Evolutionary conservation across 2,113 vertebrate species (phyloP).

Genomic region (Colinus virginianus): DNA sequence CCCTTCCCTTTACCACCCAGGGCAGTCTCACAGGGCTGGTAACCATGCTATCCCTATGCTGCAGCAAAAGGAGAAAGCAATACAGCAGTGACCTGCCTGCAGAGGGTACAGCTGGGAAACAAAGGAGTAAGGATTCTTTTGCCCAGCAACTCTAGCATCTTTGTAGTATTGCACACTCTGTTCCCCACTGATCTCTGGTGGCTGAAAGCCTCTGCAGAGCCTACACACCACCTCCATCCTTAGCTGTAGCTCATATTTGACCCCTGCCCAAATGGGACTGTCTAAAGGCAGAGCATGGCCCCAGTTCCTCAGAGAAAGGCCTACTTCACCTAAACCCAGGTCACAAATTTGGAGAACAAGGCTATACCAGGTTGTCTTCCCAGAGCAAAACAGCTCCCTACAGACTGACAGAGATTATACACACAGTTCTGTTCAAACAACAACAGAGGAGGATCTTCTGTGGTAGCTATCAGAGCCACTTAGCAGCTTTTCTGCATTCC

Average conservation of each 20-base stretch:
- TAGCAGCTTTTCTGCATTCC: not conserved
- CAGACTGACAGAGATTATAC: not conserved
- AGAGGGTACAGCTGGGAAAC: not conserved
- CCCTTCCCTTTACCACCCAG: not conserved
- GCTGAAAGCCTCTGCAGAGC: not conserved
- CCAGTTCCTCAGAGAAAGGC: not conserved
- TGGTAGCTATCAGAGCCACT: not conserved
- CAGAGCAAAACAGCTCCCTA: not conserved
- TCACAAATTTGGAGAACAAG: not conserved
- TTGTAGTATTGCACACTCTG: not conserved
- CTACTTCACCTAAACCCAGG: not conserved
- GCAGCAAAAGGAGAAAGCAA: not conserved
- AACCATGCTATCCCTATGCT: not conserved
- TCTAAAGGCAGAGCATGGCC: not conserved
- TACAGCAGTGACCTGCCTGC: not conserved
- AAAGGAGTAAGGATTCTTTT: not conserved
- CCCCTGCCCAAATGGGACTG: not conserved
- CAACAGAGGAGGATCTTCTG: not conserved
- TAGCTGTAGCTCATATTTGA: not conserved
- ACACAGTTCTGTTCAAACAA: not conserved
- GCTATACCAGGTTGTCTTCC: not conserved
- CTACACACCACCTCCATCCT: not conserved
- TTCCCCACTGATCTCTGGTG: not conserved
- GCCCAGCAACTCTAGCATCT: not conserved
- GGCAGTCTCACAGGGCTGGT: not conserved